These are phyloP conservation scores for Anthopleura xanthogrammica DNA, from an alignment of 92 coral and sea anemone species.

Conservation along the genomic window DNA sequence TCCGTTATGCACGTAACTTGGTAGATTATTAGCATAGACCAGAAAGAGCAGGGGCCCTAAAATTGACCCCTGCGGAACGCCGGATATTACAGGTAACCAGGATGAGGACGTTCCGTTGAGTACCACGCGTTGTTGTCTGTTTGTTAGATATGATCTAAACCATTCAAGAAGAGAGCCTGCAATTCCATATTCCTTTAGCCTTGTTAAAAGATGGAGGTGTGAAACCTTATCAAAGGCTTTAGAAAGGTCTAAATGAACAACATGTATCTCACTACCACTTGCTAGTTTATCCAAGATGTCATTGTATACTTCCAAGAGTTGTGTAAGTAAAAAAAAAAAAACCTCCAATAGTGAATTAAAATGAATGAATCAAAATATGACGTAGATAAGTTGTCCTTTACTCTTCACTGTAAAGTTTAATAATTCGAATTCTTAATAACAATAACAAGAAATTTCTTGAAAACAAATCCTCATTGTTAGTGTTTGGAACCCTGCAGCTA, in stretches of 20 bases:
- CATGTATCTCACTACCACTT: conserved; percentile 44
- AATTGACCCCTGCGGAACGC: conserved; percentile 54
- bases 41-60: conserved; percentile 43
- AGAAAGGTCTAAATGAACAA: conserved; percentile 29
- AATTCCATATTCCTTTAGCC: conserved; percentile 26
- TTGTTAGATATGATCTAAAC: conserved; percentile 31
- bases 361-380: too few species aligned
- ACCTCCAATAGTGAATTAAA: too few species aligned
- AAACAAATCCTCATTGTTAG: too few species aligned
- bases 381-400: too few species aligned
- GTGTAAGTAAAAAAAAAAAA: too few species aligned
- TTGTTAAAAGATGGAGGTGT: conserved; percentile 14
- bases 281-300: conserved; percentile 17
- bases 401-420: too few species aligned
- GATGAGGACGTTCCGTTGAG: conserved; percentile 34
- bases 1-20: conserved; percentile 1
- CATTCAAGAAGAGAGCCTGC: conserved; percentile 24
- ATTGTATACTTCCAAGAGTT: conserved; percentile 39
- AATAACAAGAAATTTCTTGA: neutral
- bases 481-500: too few species aligned
- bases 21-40: conserved; percentile 37
- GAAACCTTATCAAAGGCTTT: conserved; percentile 49
- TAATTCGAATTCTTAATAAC: too few species aligned
- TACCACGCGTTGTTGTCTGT: conserved; percentile 31
- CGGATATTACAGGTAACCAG: conserved; percentile 47